Percentiles rank a stretch among this genome's conserved stretches.
Conservation (phyloP, 2,888 invertebrate genomes). For the Glyphotaelius pellucidus region DNA sequence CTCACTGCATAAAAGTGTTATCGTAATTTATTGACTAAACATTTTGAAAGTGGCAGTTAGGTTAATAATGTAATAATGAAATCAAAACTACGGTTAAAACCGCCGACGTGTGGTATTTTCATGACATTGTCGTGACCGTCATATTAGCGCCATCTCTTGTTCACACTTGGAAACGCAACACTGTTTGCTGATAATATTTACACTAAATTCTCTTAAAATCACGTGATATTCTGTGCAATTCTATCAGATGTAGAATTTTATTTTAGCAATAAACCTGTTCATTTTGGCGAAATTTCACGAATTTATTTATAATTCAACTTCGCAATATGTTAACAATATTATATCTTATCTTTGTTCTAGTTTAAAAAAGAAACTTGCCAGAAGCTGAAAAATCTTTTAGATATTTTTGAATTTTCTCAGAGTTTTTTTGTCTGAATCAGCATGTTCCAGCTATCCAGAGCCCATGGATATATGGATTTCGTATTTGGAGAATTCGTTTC, state of each 20-base stretch:
- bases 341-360: not conserved
- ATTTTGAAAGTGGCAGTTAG: not conserved
- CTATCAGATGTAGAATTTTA: not conserved
- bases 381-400: not conserved
- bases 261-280: not conserved
- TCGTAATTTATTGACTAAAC: no score
- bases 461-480: no score
- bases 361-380: not conserved
- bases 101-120: not conserved
- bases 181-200: slow-evolving; percentile 13
- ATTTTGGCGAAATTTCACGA: not conserved
- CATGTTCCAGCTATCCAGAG: no score
- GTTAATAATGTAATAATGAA: not conserved
- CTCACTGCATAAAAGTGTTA: no score
- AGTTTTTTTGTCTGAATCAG: no score
- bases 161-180: not conserved
- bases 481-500: no score
- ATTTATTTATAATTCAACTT: not conserved
- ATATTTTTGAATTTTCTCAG: not conserved
- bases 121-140: not conserved
- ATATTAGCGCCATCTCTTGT: slow-evolving; percentile 15
- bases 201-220: not conserved
- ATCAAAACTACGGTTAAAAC: not conserved
- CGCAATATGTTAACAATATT: not conserved
- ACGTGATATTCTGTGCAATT: not conserved